phyloP scores from a whole-genome alignment of 1,140 invertebrate species.

The Drosophila baimaii region DNA sequence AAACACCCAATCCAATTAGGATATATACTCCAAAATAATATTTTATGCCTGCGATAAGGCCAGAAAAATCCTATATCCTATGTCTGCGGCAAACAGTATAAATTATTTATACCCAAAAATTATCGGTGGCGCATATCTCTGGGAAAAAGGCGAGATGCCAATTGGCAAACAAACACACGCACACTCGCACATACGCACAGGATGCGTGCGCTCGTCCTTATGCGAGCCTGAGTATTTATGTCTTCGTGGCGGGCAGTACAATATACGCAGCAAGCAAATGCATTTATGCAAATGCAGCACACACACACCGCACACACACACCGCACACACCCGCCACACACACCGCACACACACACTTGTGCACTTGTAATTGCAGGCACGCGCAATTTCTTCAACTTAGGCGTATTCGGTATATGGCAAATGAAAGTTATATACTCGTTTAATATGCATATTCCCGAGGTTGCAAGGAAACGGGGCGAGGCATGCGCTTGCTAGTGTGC shows the following conservation, averaged over 20 bases:
- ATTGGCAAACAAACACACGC: constrained; percentile 24
- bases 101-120: constrained; percentile 38
- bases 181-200: constrained; percentile 10
- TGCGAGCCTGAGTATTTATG: constrained; percentile 35
- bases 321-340: neutral
- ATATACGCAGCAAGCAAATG: constrained; percentile 59
- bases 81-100: constrained; percentile 14
- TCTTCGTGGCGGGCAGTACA: constrained; percentile 35
- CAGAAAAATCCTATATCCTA: constrained; percentile 6
- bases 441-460: constrained; percentile 68
- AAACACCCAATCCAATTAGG: constrained; percentile 5
- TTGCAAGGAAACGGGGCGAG: constrained; percentile 6
- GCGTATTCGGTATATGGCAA: constrained; percentile 31
- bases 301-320: constrained; percentile 22
- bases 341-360: neutral
- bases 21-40: constrained; percentile 15
- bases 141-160: constrained; percentile 36
- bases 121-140: constrained; percentile 28
- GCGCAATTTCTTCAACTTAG: constrained; percentile 68
- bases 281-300: constrained; percentile 66
- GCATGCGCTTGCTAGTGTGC: constrained; percentile 42
- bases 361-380: constrained; percentile 43
- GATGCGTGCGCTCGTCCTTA: constrained; percentile 22
- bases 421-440: constrained; percentile 69
- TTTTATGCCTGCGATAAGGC: constrained; percentile 12